Conservation (phyloP, 2,888 invertebrate genomes). For the Blastobasis adustella region DNA sequence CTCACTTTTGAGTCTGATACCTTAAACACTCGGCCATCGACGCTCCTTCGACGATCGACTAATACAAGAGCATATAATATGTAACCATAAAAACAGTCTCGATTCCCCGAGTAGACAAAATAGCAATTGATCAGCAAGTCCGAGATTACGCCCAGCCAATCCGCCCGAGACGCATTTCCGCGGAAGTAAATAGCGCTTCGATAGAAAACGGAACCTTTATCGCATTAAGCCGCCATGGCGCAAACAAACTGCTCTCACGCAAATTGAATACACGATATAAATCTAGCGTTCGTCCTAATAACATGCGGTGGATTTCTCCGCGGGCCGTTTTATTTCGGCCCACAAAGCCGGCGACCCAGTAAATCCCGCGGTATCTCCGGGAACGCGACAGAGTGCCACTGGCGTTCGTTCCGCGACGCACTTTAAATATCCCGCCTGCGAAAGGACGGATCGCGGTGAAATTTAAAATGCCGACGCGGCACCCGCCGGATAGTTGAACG, state of each 20-base stretch:
- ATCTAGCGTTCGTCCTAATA: constrained; percentile 61
- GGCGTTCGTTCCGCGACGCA: constrained; percentile 55
- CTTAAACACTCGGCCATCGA: no score
- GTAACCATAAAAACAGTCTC: no score
- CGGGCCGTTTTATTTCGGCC: constrained; percentile 65
- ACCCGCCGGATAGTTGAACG: no score
- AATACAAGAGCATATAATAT: no score
- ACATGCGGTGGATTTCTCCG: constrained; percentile 64
- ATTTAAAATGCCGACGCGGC: constrained; percentile 50
- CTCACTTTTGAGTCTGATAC: no score
- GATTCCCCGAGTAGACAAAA: no score
- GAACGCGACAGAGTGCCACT: constrained; percentile 57
- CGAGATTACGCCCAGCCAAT: background rate
- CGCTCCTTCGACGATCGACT: no score
- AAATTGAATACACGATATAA: constrained; percentile 71
- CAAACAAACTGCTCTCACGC: constrained; percentile 60
- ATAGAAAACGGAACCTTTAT: constrained; percentile 18
- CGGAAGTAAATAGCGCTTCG: no score
- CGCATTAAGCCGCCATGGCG: constrained; percentile 32
- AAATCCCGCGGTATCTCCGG: constrained; percentile 61
- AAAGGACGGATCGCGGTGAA: constrained; percentile 45
- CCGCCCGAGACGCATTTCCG: no score
- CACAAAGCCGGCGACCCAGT: constrained; percentile 66
- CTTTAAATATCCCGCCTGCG: constrained; percentile 58
- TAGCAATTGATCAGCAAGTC: no score